Evolutionary conservation across 2,888 invertebrate species (phyloP), one percentile per base, ranked within the genome.

Genomic region (Apomyelois bistriatella): DNA sequence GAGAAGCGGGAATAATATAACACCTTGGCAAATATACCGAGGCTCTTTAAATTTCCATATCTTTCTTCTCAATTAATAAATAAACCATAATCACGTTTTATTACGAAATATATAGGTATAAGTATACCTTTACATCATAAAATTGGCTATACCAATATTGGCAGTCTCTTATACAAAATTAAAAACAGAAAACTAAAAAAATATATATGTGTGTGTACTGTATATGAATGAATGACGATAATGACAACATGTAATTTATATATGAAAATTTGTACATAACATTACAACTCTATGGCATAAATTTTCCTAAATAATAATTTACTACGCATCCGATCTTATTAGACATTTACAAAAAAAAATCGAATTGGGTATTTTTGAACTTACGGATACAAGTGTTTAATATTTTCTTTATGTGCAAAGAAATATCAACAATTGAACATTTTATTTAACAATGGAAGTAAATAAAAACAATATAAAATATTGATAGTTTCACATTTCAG

Each of bases 251-350:
- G n/a, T n/a, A n/a, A n/a, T n/a, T n/a, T 15, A 8, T 32, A 35
- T 35, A 46, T 46, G 10, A 43, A 43, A 28, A 48, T 62, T 58
- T 47, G 42, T 48, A 57, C 35, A 53, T 51, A 52, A 49, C 35
- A 40, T 9, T 41, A 50, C 17, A 15, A 12, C 17, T 9, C 10
- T 32, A 16, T 41, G 28, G 1, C 10, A 1, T 30, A 16, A 32
- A 30, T 30, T n/a, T 22, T 22, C 17, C 48, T 38, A 38, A 28
- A 48, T 9, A 28, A 48, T 9, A 37, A 35, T 48, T 36, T n/a
- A 12, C 40, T 49, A 49, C 28, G 17, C 38, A n/a, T 48, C 22
- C 30, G 12, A 30, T 13, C 7, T 43, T 10, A 32, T 16, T 15
- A 32, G 15, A 15, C 30, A 32, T 30, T 16, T 17, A 41, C 16